These are phyloP conservation scores for Charadrius vociferus DNA, from an alignment of 2,113 vertebrate genomes.

Conservation along the genomic window DNA sequence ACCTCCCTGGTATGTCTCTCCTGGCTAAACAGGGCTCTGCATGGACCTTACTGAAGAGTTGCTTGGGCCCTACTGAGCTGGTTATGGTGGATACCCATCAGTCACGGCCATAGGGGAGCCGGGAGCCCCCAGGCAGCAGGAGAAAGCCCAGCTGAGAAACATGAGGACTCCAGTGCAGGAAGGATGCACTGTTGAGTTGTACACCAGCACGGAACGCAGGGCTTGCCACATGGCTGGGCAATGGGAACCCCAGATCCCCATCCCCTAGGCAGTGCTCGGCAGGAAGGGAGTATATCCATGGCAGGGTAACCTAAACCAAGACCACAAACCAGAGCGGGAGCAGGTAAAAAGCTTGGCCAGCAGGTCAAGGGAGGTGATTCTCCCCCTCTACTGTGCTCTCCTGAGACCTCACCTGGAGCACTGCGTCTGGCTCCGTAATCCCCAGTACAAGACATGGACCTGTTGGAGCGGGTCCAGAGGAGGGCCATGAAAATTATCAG, in stretches of 20 bases:
- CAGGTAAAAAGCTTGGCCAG: background rate
- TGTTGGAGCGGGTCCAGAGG: background rate
- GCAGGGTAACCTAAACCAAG: background rate
- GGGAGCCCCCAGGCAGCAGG: background rate
- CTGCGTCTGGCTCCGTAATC: rapidly evolving
- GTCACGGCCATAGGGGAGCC: rapidly evolving
- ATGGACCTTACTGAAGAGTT: background rate
- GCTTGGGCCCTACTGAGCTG: background rate
- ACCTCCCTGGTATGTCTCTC: background rate
- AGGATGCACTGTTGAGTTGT: background rate
- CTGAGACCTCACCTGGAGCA: no score
- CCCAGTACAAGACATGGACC: background rate
- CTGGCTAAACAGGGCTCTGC: background rate
- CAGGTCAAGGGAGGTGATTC: background rate
- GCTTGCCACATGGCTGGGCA: background rate
- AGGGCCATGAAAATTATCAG: background rate
- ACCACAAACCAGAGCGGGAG: background rate
- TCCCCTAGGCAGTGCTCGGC: background rate
- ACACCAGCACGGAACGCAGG: background rate
- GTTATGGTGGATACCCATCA: background rate
- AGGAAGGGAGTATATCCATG: background rate
- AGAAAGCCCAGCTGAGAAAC: background rate
- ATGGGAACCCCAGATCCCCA: background rate
- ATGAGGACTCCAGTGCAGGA: background rate
- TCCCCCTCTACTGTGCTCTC: background rate